These are phyloP conservation scores for Andrena bicolor DNA, from an alignment of 2,888 invertebrate species.

Conservation along the genomic window DNA sequence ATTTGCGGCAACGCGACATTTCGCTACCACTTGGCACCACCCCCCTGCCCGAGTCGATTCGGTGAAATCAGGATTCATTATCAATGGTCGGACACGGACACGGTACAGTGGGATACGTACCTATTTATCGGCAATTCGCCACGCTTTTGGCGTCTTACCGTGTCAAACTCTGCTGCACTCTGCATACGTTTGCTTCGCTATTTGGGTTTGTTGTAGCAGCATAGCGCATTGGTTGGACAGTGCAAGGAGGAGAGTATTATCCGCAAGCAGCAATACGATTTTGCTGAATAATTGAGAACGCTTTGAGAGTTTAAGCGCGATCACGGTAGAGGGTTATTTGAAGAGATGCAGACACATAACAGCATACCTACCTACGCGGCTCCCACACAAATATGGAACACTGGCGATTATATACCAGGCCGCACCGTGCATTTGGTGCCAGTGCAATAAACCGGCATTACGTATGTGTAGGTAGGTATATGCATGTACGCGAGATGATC, in stretches of 20 bases:
- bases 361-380: not conserved
- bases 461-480: slow-evolving; percentile 3
- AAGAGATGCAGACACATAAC: too few species aligned
- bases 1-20: slow-evolving; percentile 10
- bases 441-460: not conserved
- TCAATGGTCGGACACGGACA: not conserved
- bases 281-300: not conserved
- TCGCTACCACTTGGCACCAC: not conserved
- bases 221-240: too few species aligned
- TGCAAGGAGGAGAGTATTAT: not conserved
- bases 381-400: slow-evolving; percentile 5
- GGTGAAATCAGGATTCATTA: not conserved
- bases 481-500: slow-evolving; percentile 49
- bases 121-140: not conserved
- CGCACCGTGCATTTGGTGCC: slow-evolving; percentile 52
- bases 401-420: slow-evolving; percentile 19
- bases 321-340: slow-evolving; percentile 12
- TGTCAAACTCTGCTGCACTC: not conserved
- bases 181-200: too few species aligned
- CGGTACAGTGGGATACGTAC: not conserved
- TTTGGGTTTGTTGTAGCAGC: too few species aligned
- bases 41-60: too few species aligned
- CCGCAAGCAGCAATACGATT: not conserved
- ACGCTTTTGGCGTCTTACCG: not conserved
- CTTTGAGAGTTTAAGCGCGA: slow-evolving; percentile 7